These are phyloP conservation scores for Crioceris asparagi DNA, from an alignment of 2,888 invertebrate species.

Conservation along the genomic window DNA sequence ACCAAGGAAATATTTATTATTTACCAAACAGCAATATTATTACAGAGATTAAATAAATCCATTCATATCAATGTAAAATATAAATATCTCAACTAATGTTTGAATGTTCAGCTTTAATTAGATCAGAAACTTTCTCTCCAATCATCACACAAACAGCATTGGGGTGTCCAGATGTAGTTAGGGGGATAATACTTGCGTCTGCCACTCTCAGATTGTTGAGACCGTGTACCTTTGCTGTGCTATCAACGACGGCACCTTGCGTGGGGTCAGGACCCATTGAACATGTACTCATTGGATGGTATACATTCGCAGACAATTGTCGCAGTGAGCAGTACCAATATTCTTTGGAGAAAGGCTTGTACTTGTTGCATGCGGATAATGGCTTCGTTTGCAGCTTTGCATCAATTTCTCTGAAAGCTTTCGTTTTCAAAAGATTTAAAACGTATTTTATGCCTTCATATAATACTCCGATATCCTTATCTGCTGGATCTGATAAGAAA, in stretches of 20 bases:
- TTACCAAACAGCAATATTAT: no score
- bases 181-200: conserved; percentile 55
- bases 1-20: no score
- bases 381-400: conserved; percentile 27
- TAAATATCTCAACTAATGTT: no score
- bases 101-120: conserved; percentile 12
- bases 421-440: conserved; percentile 38
- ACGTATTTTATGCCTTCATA: conserved; percentile 41
- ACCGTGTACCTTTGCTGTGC: conserved; percentile 49
- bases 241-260: conserved; percentile 50
- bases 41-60: no score
- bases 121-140: conserved; percentile 55
- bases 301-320: conserved; percentile 22
- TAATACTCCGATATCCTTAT: conserved; percentile 40
- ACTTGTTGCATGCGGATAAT: conserved; percentile 36
- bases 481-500: conserved; percentile 44
- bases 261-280: conserved; percentile 55
- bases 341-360: conserved; percentile 37
- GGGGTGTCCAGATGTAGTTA: conserved; percentile 52
- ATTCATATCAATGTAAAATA: no score
- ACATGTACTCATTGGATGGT: conserved; percentile 57
- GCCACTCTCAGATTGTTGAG: conserved; percentile 48
- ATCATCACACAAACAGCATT: conserved; percentile 58
- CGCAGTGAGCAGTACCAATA: conserved; percentile 14
- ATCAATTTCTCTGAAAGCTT: conserved; percentile 42